Conservation (phyloP, 2,113 vertebrate genomes). For the Phylloscopus whistleri region DNA sequence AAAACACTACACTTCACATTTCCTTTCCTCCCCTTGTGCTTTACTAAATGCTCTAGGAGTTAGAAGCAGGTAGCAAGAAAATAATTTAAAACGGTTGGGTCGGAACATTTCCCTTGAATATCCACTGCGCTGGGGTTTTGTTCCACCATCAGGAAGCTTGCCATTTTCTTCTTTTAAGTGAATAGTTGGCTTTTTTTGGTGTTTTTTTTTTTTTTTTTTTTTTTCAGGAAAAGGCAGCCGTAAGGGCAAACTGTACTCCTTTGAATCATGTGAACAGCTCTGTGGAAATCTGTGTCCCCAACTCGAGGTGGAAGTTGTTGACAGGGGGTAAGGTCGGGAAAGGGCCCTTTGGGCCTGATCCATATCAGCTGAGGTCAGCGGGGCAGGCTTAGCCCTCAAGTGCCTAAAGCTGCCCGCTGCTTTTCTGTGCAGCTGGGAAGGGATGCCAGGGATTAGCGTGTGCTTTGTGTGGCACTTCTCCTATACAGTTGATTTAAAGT, state of each 20-base stretch:
- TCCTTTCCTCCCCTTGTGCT: not conserved
- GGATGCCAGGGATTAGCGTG: not conserved
- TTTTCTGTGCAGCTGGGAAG: not conserved
- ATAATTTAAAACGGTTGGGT: not conserved
- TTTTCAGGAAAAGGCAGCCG: not conserved
- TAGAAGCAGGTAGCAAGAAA: not conserved
- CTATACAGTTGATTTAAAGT: not conserved
- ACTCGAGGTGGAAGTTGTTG: not conserved
- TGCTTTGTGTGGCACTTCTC: not conserved
- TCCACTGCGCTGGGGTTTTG: fast-evolving
- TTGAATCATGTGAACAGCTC: not conserved
- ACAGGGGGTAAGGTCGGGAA: not conserved
- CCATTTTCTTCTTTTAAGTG: not conserved
- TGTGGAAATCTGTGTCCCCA: not conserved
- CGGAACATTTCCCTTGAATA: not conserved
- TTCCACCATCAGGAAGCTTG: not conserved
- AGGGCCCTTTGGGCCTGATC: conserved; percentile 5
- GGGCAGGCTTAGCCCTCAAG: not conserved
- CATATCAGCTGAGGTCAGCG: not conserved
- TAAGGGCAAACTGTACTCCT: not conserved
- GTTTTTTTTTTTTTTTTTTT: not conserved
- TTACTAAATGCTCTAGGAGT: not conserved
- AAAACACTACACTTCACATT: not conserved
- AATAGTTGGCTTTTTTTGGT: not conserved
- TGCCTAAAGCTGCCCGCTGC: not conserved